phyloP scores from a whole-genome alignment of 2,888 invertebrate species.

The Ectemnius continuus region DNA sequence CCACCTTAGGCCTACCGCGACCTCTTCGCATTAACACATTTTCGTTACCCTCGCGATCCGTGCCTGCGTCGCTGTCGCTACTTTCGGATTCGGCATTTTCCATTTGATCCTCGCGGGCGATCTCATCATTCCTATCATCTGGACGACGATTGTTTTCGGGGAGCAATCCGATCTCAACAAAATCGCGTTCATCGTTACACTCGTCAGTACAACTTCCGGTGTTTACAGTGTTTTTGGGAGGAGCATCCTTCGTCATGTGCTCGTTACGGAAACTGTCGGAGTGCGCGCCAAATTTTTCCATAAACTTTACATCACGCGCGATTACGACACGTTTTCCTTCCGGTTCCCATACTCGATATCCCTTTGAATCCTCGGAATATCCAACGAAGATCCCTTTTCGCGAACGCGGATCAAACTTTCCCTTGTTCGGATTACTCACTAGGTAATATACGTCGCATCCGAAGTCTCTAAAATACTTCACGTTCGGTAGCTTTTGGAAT shows the following conservation, averaged over 20 bases:
- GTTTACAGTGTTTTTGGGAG: background rate
- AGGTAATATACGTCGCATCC: conserved; percentile 29
- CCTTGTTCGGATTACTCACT: background rate
- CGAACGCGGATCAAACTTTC: conserved; percentile 6
- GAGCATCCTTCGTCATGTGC: background rate
- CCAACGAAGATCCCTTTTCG: conserved; percentile 8
- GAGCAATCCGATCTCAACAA: background rate
- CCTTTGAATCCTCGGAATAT: background rate
- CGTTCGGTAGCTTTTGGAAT: conserved; percentile 39
- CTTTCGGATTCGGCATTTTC: background rate
- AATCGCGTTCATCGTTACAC: background rate
- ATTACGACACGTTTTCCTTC: background rate
- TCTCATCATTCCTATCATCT: background rate
- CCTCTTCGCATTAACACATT: background rate
- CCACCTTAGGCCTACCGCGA: background rate
- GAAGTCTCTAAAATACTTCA: conserved; percentile 56
- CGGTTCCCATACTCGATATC: background rate
- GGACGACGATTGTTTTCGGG: background rate
- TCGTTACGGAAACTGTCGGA: background rate
- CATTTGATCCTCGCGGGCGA: background rate
- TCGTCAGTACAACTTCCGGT: background rate
- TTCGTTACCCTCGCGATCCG: background rate
- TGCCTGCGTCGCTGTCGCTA: background rate
- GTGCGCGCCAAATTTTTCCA: background rate
- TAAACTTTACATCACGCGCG: background rate